Conservation (phyloP, 2,113 vertebrate species). For the Podocnemis expansa region DNA sequence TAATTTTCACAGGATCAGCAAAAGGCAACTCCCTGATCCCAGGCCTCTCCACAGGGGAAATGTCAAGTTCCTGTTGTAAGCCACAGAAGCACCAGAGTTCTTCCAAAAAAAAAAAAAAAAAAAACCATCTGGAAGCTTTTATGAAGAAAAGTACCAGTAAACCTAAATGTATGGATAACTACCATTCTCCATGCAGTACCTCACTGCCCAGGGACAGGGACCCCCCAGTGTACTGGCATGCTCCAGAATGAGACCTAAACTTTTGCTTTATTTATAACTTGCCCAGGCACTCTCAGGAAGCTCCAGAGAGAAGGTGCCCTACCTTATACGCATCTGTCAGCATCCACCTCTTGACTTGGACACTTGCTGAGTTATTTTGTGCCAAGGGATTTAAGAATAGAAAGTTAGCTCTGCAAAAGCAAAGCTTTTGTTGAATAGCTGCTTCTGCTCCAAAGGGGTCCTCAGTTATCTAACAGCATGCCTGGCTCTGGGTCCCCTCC, state of each 20-base stretch:
- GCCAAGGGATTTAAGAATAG: not conserved
- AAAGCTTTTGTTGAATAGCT: not conserved
- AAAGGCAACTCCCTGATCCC: not conserved
- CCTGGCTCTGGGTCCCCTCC: not conserved
- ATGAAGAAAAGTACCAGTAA: not conserved
- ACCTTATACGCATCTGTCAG: conserved; percentile 19
- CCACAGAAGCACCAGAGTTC: not conserved
- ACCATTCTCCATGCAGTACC: conserved; percentile 11
- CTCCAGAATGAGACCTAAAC: conserved; percentile 29
- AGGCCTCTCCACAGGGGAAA: not conserved
- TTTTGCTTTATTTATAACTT: conserved; percentile 14
- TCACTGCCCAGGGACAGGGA: conserved; percentile 1
- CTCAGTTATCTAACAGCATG: not conserved
- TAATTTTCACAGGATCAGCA: not conserved
- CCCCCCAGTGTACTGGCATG: not conserved
- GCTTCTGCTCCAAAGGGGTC: not conserved
- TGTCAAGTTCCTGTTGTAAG: not conserved
- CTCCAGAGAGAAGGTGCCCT: not conserved
- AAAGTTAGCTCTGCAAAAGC: not conserved
- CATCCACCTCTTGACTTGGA: conserved; percentile 1
- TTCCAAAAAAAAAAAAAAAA: no score
- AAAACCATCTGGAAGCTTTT: not conserved
- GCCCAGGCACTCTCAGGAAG: conserved; percentile 26
- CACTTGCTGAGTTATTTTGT: not conserved
- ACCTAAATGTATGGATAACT: not conserved